phyloP scores from a whole-genome alignment of 2,797 vertebrate species.

The Rhabdomys pumilio region DNA sequence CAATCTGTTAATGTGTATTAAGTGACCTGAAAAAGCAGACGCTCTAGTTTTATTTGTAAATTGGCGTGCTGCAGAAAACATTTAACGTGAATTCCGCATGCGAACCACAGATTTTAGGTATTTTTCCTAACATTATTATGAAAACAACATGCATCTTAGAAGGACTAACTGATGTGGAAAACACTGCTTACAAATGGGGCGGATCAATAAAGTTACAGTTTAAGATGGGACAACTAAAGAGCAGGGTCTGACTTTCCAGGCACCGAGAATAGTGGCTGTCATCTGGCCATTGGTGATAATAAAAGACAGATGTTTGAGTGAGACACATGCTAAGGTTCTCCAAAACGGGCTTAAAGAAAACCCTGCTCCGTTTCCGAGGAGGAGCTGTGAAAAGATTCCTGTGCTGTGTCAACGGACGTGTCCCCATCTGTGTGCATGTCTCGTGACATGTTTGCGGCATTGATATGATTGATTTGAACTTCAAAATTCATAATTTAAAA shows the following conservation, averaged over 20 bases:
- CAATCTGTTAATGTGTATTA: neutral
- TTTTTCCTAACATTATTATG: constrained; percentile 7
- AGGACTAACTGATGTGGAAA: neutral
- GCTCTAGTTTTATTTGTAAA: neutral
- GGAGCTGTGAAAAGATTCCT: constrained; percentile 44
- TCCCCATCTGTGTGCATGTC: neutral
- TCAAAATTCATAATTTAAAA: neutral
- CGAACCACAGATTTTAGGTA: neutral
- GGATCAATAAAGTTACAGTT: neutral
- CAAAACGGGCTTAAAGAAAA: constrained; percentile 48
- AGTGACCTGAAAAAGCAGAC: constrained; percentile 32
- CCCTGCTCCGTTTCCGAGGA: neutral
- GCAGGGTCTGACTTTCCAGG: constrained; percentile 65
- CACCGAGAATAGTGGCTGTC: constrained; percentile 57
- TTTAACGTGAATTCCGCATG: neutral
- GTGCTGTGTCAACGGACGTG: constrained; percentile 10
- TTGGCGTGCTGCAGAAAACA: constrained; percentile 8
- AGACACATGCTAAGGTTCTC: constrained; percentile 52
- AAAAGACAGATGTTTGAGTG: constrained; percentile 80
- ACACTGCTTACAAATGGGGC: neutral
- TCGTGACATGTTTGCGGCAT: neutral
- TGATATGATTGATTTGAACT: neutral
- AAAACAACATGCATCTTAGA: constrained; percentile 6
- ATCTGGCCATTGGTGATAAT: constrained; percentile 79
- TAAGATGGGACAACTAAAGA: constrained; percentile 59